Conservation (phyloP, 2,888 invertebrate genomes). For the Augochlorella aurata region DNA sequence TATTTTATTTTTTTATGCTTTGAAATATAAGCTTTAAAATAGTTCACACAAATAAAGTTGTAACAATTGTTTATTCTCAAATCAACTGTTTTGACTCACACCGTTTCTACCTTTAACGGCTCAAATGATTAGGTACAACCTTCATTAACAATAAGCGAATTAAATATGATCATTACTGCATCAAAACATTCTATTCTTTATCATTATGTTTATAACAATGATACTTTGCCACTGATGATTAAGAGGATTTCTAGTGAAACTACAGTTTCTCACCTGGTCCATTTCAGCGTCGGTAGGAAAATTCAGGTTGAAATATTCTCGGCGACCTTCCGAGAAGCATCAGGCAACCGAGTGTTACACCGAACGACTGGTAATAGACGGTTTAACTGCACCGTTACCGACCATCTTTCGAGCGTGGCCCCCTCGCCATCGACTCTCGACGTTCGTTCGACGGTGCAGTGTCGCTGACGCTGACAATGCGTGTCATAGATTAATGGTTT, state of each 20-base stretch:
- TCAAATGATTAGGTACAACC: too few species aligned
- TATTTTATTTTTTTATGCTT: too few species aligned
- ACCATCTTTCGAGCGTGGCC: slow-evolving; percentile 30
- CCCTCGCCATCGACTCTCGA: slow-evolving; percentile 22
- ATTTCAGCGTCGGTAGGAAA: not conserved
- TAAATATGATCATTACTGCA: too few species aligned
- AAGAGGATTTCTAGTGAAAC: not conserved
- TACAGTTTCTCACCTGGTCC: not conserved
- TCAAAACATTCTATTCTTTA: too few species aligned
- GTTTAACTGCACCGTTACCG: slow-evolving; percentile 47
- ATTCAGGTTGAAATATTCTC: not conserved
- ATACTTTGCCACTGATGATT: too few species aligned
- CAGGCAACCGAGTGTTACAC: not conserved
- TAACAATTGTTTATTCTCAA: too few species aligned
- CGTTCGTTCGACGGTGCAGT: slow-evolving; percentile 15
- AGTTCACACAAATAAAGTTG: too few species aligned
- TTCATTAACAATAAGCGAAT: too few species aligned
- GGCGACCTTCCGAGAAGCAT: slow-evolving; percentile 1
- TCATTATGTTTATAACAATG: too few species aligned
- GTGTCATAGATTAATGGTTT: slow-evolving; percentile 50
- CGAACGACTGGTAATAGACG: slow-evolving; percentile 48
- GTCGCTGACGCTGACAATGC: slow-evolving; percentile 30
- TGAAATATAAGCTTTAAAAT: too few species aligned
- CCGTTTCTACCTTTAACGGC: too few species aligned
- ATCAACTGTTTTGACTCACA: too few species aligned